Evolutionary conservation across 2,797 vertebrate genomes (phyloP).

Genomic region (Pseudochirops cupreus): DNA sequence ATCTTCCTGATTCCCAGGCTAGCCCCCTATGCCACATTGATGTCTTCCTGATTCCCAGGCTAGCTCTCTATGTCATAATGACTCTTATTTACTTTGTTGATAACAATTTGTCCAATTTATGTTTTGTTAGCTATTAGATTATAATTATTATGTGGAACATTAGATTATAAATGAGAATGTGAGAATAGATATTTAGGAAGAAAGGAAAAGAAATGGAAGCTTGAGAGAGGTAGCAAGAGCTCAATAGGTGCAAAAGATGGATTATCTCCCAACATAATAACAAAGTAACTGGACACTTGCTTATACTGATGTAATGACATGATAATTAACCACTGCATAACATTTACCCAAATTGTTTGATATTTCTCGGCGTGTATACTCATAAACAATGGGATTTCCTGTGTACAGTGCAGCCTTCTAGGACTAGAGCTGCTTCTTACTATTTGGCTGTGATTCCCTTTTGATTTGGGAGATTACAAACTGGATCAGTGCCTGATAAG

Average conservation of each 20-base stretch:
- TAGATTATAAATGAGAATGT: not conserved
- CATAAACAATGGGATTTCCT: not conserved
- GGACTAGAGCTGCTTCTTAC: not conserved
- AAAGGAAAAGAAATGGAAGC: not conserved
- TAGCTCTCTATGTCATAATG: no score
- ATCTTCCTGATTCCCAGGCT: no score
- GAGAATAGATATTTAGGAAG: not conserved
- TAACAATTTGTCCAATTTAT: not conserved
- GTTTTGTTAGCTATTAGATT: not conserved
- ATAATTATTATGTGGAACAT: not conserved
- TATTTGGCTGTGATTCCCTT: not conserved
- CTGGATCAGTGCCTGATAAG: not conserved
- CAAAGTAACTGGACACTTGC: not conserved
- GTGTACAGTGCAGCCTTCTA: not conserved
- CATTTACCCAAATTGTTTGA: not conserved
- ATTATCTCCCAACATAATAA: not conserved
- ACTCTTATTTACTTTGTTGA: not conserved
- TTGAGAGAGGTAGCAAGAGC: not conserved
- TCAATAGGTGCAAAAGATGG: not conserved
- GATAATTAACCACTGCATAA: not conserved
- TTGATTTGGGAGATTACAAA: not conserved
- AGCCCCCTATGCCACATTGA: no score
- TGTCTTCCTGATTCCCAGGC: no score
- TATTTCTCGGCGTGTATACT: not conserved
- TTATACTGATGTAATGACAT: not conserved